Base-by-base conservation (phyloP, 1,140 invertebrate species). In the Drosophila obscura region DNA sequence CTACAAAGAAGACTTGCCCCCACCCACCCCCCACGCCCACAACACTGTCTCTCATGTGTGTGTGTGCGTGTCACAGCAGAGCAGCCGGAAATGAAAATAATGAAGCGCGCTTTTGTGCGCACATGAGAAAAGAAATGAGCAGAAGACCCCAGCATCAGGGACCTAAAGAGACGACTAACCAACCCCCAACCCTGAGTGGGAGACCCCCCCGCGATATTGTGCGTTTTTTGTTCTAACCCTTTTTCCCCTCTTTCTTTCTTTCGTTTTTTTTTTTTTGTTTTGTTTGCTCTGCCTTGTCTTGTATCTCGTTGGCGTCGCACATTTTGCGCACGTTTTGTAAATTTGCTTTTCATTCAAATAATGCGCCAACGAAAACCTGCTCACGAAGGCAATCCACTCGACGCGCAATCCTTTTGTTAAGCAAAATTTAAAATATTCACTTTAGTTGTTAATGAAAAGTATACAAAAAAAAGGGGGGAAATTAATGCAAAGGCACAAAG, bases 391-490 rank as follows among this genome's bases (percentile, higher is more conserved):
- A 63, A 66, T 55, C 46, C 77, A 39, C 41, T 48, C 72, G 77
- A 52, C 13, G 46, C 56, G 15, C 19, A 46, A 19, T 19, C 19
- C 2, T 19, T 19, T 13, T 35, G 58, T 31, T 2, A 1, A 41
- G 45, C 2, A 68, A 72, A 72, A 72, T 72, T 73, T 59, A 57
- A 56, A 66, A 72, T 72, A 65, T 73, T 59, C 68, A 56, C 73
- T 81, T 73, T 77, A 76, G 73, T 73, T 82, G 68, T 82, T 82
- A 82, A 82, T 82, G 80, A 82, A 82, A 82, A 77, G 80, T 69
- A 69, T 50, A 69, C 80, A 82, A 82, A 77, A 71, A 39, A 39
- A 39, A 39, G 5, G 4, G 26, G 26, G 73, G 50, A 74, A 82
- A 74, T 82, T 82, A 82, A 82, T 82, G 79, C 74, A n/a, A 13